A percentile compares a stretch with the other conserved stretches of the same genome.
Evolutionary conservation across 2,888 invertebrate species (phyloP).

Genomic region (Nomada goodeniana): DNA sequence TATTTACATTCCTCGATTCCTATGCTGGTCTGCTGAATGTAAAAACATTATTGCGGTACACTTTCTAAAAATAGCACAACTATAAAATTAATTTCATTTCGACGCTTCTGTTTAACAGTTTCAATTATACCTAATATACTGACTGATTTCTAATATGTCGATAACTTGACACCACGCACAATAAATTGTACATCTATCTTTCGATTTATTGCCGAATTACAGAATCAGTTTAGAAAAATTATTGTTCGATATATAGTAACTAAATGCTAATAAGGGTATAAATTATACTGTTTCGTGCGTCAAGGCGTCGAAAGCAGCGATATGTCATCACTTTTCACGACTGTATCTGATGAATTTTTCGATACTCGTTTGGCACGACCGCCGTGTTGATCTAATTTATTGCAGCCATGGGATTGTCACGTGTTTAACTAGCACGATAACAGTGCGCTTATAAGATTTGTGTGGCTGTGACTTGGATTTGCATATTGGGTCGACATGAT

Average conservation of each 20-base stretch:
- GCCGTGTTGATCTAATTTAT: slow-evolving; percentile 30
- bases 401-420: slow-evolving; percentile 37
- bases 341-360: slow-evolving; percentile 11
- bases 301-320: neutral
- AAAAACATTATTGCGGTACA: no score
- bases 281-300: neutral
- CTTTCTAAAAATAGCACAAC: no score
- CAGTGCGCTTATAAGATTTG: slow-evolving; percentile 45
- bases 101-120: no score
- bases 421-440: slow-evolving; percentile 59
- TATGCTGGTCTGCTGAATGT: no score
- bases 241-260: neutral
- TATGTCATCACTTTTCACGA: slow-evolving; percentile 9
- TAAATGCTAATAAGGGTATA: neutral
- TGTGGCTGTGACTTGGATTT: slow-evolving; percentile 36
- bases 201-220: neutral
- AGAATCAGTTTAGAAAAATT: neutral
- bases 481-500: slow-evolving; percentile 45
- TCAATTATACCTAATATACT: no score
- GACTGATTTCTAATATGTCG: neutral
- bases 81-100: no score
- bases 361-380: neutral
- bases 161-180: neutral
- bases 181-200: no score
- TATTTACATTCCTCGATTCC: no score